These are phyloP conservation scores for Neosilurus mollespiculum DNA, from an alignment of 2,797 vertebrate species.

Conservation along the genomic window DNA sequence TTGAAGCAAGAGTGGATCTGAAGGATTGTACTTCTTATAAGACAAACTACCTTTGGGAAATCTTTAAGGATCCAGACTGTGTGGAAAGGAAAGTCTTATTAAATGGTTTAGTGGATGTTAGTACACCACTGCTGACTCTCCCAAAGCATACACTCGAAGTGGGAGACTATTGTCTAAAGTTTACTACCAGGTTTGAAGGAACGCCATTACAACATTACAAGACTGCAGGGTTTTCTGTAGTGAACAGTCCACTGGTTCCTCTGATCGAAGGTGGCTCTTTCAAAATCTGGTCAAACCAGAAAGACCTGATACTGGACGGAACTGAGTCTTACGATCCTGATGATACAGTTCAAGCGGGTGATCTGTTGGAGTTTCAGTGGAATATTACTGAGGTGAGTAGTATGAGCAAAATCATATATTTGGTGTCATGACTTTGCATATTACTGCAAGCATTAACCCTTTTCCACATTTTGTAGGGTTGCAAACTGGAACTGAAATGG, in stretches of 20 bases:
- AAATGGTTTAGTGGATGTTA: conserved; percentile 49
- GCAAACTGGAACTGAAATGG: neutral
- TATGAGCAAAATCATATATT: no score
- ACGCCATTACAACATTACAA: conserved; percentile 65
- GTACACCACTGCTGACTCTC: conserved; percentile 67
- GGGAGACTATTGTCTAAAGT: conserved; percentile 71
- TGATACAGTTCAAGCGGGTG: conserved; percentile 48
- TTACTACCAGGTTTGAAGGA: conserved; percentile 66
- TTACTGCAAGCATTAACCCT: neutral
- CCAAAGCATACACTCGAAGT: conserved; percentile 66
- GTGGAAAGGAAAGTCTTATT: conserved; percentile 50
- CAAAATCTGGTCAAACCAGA: conserved; percentile 66
- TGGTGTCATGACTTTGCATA: neutral
- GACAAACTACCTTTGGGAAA: conserved; percentile 73
- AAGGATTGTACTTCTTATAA: conserved; percentile 72
- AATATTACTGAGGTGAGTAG: conserved; percentile 37
- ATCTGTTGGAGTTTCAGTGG: conserved; percentile 72
- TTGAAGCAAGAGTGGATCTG: conserved; percentile 73
- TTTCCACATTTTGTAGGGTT: neutral
- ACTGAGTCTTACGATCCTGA: conserved; percentile 76
- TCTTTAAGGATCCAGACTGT: conserved; percentile 60
- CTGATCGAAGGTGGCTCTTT: conserved; percentile 75
- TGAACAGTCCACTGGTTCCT: conserved; percentile 68
- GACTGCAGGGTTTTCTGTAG: conserved; percentile 63
- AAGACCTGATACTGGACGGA: conserved; percentile 75